Evolutionary conservation across 2,888 invertebrate genomes (phyloP), one percentile per base, ranked within the genome.

Genomic region (Rambutsinella grinnellia): DNA sequence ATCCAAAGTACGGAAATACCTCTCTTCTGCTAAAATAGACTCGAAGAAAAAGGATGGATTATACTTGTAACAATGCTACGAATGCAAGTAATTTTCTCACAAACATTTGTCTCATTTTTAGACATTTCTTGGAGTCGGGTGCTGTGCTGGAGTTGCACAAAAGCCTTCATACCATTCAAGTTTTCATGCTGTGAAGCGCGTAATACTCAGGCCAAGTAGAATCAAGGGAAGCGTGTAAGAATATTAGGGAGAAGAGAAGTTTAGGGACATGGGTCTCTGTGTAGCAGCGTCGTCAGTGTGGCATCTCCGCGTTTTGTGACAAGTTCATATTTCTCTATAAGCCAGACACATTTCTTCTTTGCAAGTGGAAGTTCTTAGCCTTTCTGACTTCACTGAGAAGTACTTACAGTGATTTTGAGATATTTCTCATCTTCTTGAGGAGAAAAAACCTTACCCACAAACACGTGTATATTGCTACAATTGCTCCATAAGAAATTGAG

Each of bases 311-410:
- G 57, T 54, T 56, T 46, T 71, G 70, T 71, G 70, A 71, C 70
- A 63, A 71, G 61, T 71, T 46, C 70, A 71, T 71, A 71, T 71
- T 71, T 71, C 70, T 71, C 28, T 61, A 69, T 69, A 51, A 71
- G 63, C 56, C 63, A 49, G 56, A 71, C 66, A 76, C 56, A 46
- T 68, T 68, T 26, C n/a, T n/a, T n/a, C n/a, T n/a, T 47, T 19
- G 19, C 28, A 23, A 47, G 57, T 27, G 27, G 19, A 28, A 60
- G 23, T 60, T 44, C n/a, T n/a, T n/a, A n/a, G n/a, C n/a, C n/a
- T n/a, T n/a, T n/a, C 44, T 23, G 44, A 60, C 60, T 60, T 60
- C 60, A 60, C 36, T 60, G 23, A 44, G 60, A 60, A 44, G 36
- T 60, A 60, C 54, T 54, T 58, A 28, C 63, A 5, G 28, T 27